A percentile compares a stretch with the other conserved stretches of the same genome.
Evolutionary conservation across 2,888 invertebrate species (phyloP).

Genomic region (Thereva unica): DNA sequence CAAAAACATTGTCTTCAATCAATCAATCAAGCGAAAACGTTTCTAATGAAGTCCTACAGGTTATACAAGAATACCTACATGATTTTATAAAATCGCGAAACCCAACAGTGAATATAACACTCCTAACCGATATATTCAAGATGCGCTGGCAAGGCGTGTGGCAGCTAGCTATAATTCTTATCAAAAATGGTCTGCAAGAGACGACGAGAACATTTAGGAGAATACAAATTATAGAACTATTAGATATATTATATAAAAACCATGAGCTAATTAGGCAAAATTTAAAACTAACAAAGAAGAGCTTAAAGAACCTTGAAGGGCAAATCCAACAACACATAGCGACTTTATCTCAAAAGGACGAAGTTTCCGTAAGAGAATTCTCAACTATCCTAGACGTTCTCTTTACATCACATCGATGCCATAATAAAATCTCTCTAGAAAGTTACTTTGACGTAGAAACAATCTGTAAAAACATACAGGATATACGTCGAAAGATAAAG

Average conservation of each 20-base stretch:
- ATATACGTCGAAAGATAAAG: conserved; percentile 45
- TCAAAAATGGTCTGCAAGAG: conserved; percentile 65
- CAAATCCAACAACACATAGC: conserved; percentile 43
- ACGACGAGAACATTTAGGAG: conserved; percentile 68
- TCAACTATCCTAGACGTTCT: conserved; percentile 46
- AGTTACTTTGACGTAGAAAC: conserved; percentile 36
- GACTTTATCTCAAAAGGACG: conserved; percentile 34
- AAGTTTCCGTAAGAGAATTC: conserved; percentile 48
- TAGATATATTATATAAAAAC: conserved; percentile 68
- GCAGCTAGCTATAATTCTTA: conserved; percentile 63
- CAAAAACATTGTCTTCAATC: conserved; percentile 30
- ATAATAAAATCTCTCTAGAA: conserved; percentile 42
- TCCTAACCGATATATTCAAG: conserved; percentile 69
- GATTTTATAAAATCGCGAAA: conserved; percentile 51
- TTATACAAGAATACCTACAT: conserved; percentile 46
- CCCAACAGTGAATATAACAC: conserved; percentile 63
- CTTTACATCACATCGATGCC: conserved; percentile 44
- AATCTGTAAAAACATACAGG: conserved; percentile 44
- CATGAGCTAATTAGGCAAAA: conserved; percentile 48
- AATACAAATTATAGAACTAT: conserved; percentile 69
- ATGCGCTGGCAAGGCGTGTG: conserved; percentile 69
- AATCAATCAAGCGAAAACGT: conserved; percentile 18
- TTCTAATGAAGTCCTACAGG: conserved; percentile 42
- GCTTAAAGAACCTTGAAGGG: conserved; percentile 46
- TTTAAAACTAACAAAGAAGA: conserved; percentile 42